Evolutionary conservation across 2,888 invertebrate species (phyloP), one percentile per base, ranked within the genome.

Genomic region (Drosophila prolongata): DNA sequence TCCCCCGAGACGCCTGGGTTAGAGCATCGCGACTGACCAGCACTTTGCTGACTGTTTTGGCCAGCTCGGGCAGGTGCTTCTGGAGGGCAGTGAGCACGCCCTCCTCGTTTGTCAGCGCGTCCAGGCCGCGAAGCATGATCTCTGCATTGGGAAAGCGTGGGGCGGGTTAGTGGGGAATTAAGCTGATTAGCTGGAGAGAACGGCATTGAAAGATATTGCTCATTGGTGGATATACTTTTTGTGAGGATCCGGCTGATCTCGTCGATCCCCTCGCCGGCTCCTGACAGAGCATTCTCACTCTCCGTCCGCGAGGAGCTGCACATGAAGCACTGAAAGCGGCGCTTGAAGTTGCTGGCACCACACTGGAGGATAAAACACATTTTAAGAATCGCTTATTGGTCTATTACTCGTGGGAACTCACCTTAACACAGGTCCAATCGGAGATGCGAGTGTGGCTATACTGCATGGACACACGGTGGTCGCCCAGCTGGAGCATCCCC

Each of bases 261-360:
- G 90, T 97, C 96, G 87, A 94, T 95, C 46, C 96, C 97, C 89
- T 97, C 97, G 54, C 96, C 96, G 64, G 95, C 96, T 80, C 80
- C 72, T 24, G 67, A 49, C 27, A 57, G 60, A 42, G 66, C 59
- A 58, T 96, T 95, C 78, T 96, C 96, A 73, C 97, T 97, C 85
- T 98, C 97, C 81, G 95, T 95, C 66, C 97, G 94, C 57, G 97
- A 96, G 14, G 97, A 96, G 86, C 95, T 95, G 91, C 99, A 99
- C 91, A 98, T 96, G 92, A 98, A 99, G 92, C 99, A 99, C 67
- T 95, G 94, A 89, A 97, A 97, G 71, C 99, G 95, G 65, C 99
- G 94, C 92, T 98, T 98, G 92, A 99, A 99, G 93, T 99, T 99
- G 91, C 98, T 98, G 40, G 97, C 96, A 59, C 98, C 97, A 93